These are phyloP conservation scores for Magallana nippona DNA, from an alignment of 2,888 invertebrate genomes.

Conservation along the genomic window DNA sequence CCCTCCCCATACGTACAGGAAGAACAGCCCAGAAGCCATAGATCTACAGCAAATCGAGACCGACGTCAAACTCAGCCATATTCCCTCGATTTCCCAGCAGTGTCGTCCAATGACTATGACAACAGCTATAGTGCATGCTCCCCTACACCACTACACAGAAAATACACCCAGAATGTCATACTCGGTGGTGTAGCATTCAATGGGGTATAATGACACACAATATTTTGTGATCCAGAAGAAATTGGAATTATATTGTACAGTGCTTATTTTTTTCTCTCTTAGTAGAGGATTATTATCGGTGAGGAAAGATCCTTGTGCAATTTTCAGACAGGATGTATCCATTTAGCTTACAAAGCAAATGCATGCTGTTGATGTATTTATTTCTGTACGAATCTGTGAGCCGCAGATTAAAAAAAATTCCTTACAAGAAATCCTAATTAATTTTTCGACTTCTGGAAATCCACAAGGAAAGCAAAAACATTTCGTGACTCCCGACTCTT, in stretches of 20 bases:
- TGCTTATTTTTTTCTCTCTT: not conserved
- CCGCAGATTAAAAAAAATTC: constrained; percentile 3
- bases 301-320: constrained; percentile 20
- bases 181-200: constrained; percentile 54
- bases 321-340: constrained; percentile 25
- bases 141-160: constrained; percentile 54
- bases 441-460: constrained; percentile 21
- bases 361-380: constrained; percentile 30
- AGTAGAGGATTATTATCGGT: constrained; percentile 12
- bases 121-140: constrained; percentile 63
- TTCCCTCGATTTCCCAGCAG: constrained; percentile 45
- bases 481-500: not conserved
- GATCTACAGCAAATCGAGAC: constrained; percentile 48
- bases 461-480: constrained; percentile 7
- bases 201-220: not conserved
- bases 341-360: constrained; percentile 27
- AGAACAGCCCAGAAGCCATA: constrained; percentile 34
- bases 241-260: not conserved
- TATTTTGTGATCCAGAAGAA: not conserved
- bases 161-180: constrained; percentile 57
- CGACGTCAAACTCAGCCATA: constrained; percentile 40
- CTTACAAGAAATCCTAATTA: constrained; percentile 9
- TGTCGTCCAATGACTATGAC: constrained; percentile 55
- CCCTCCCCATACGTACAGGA: not conserved
- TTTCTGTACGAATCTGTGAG: constrained; percentile 14